These are phyloP conservation scores for Acanthosepion pharaonis DNA, from an alignment of 2,888 invertebrate species.

Conservation along the genomic window DNA sequence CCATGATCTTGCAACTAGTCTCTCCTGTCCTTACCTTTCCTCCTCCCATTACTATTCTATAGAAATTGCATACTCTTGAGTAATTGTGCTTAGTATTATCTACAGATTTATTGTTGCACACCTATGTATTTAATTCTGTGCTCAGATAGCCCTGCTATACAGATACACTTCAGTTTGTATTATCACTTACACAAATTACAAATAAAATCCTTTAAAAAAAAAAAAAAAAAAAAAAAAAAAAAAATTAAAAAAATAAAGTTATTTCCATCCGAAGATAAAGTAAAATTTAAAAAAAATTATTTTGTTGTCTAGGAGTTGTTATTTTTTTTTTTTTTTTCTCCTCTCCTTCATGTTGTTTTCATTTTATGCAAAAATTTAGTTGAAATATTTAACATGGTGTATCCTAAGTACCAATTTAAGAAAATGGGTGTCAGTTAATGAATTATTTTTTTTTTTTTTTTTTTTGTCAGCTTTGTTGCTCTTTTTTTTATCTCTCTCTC, in stretches of 20 bases:
- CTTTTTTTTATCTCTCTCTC: too few species aligned
- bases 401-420: not conserved
- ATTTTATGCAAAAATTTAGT: not conserved
- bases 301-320: conserved; percentile 41
- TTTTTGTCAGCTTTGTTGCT: too few species aligned
- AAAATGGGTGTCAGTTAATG: not conserved
- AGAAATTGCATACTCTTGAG: not conserved
- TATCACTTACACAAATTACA: conserved; percentile 38
- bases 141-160: conserved; percentile 41
- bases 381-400: not conserved
- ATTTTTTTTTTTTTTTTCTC: not conserved
- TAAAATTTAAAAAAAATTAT: not conserved
- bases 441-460: not conserved
- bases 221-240: not conserved
- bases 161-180: conserved; percentile 44
- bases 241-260: not conserved
- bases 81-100: conserved; percentile 35
- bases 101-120: conserved; percentile 42
- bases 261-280: conserved; percentile 47
- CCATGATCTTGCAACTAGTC: conserved; percentile 35
- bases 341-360: not conserved
- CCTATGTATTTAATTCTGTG: conserved; percentile 45
- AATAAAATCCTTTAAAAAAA: not conserved
- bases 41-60: not conserved
- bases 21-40: not conserved